Conservation (phyloP, 2,888 invertebrate genomes). For the Orthosia gracilis region DNA sequence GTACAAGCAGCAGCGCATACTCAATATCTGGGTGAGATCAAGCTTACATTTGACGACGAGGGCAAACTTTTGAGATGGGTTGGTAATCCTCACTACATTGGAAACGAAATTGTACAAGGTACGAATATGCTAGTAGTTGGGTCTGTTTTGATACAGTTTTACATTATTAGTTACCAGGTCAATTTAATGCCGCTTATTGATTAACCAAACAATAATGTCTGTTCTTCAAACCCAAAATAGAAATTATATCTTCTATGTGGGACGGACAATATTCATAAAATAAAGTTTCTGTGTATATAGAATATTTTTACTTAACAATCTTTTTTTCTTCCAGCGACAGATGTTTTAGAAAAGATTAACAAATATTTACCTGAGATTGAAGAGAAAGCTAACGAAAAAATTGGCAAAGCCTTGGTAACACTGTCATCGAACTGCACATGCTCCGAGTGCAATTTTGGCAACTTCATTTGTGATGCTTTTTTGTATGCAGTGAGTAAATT, state of each 20-base stretch:
- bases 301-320: background rate
- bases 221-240: too few relatives aligned
- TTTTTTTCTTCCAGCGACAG: slow-evolving; percentile 14
- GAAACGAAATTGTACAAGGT: slow-evolving; percentile 92
- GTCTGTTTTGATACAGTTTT: background rate
- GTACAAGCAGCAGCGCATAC: slow-evolving; percentile 94
- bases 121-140: slow-evolving; percentile 13
- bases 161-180: too few relatives aligned
- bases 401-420: slow-evolving; percentile 31
- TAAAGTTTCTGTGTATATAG: too few relatives aligned
- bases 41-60: slow-evolving; percentile 93
- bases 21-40: slow-evolving; percentile 95
- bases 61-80: slow-evolving; percentile 93
- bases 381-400: slow-evolving; percentile 32
- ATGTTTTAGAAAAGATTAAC: slow-evolving; percentile 40
- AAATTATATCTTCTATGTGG: too few relatives aligned
- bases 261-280: too few relatives aligned
- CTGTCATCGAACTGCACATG: slow-evolving; percentile 35
- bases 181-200: too few relatives aligned
- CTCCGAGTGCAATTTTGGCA: slow-evolving; percentile 43
- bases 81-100: slow-evolving; percentile 94
- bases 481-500: slow-evolving; percentile 35
- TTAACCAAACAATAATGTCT: too few relatives aligned
- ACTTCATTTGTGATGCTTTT: slow-evolving; percentile 49
- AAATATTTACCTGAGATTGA: slow-evolving; percentile 30